Evolutionary conservation across 2,888 invertebrate genomes (phyloP).

Genomic region (Chirona hameri): DNA sequence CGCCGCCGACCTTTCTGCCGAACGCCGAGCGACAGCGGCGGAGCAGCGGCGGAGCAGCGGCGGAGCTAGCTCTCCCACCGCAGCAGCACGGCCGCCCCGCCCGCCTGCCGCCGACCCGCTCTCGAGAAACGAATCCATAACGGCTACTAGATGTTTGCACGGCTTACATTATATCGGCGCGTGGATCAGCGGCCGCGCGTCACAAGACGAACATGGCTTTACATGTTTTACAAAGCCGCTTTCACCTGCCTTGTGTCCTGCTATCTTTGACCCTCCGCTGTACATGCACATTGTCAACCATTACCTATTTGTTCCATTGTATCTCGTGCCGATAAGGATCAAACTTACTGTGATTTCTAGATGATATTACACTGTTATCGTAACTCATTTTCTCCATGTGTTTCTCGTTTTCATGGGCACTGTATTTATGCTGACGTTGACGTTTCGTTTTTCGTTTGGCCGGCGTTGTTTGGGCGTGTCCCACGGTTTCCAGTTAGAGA

Average conservation of each 20-base stretch:
- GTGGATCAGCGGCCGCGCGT: not conserved
- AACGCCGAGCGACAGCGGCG: not conserved
- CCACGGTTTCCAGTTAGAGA: not conserved
- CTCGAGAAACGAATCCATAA: conserved; percentile 23
- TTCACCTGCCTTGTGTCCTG: not conserved
- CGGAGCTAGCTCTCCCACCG: not conserved
- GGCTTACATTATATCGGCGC: not conserved
- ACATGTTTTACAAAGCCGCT: conserved; percentile 27
- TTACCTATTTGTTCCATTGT: conserved; percentile 28
- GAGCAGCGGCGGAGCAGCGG: too few relatives aligned
- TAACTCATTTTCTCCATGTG: conserved; percentile 25
- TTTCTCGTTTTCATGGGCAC: conserved; percentile 23
- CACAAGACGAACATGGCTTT: conserved; percentile 4
- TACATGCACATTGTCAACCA: conserved; percentile 23
- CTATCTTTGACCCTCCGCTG: not conserved
- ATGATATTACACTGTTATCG: conserved; percentile 27
- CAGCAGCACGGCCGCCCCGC: too few relatives aligned
- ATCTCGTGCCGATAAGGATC: conserved; percentile 27
- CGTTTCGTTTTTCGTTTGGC: not conserved
- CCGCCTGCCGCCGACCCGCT: not conserved
- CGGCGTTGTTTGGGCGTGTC: not conserved
- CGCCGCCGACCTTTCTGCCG: not conserved
- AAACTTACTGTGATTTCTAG: conserved; percentile 27
- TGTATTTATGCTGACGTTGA: not conserved
- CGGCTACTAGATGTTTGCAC: conserved; percentile 9